Evolutionary conservation across 2,113 vertebrate genomes (phyloP).

Genomic region (Oryzias melastigma): DNA sequence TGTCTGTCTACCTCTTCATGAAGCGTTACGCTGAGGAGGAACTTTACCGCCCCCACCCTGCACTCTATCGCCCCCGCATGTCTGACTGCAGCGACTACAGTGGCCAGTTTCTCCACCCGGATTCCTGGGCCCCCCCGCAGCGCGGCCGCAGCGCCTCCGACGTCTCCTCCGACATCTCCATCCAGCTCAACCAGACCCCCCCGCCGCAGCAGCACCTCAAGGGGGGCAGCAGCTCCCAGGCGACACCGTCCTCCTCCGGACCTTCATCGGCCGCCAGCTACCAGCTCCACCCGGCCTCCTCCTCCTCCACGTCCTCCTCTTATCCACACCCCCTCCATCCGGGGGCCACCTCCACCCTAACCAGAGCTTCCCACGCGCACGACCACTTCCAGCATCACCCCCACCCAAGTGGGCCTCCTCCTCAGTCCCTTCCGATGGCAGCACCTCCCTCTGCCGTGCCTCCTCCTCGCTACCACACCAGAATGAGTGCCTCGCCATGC

Average conservation of each 20-base stretch:
- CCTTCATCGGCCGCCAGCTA: constrained; percentile 73
- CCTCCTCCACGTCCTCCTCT: constrained; percentile 72
- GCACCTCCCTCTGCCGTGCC: constrained; percentile 74
- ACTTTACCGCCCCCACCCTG: constrained; percentile 86
- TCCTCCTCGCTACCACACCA: constrained; percentile 86
- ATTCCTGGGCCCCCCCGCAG: constrained; percentile 81
- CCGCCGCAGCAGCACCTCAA: constrained; percentile 55
- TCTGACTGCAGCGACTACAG: constrained; percentile 93
- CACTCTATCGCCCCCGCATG: constrained; percentile 89
- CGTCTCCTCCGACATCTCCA: constrained; percentile 88
- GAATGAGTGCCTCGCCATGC: constrained; percentile 91
- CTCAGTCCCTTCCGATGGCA: constrained; percentile 65
- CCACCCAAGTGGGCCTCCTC: constrained; percentile 59
- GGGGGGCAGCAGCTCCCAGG: constrained; percentile 50
- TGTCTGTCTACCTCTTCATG: constrained; percentile 94
- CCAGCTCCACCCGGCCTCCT: constrained; percentile 68
- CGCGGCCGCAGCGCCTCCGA: constrained; percentile 85
- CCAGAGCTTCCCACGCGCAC: constrained; percentile 46
- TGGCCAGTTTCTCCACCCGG: constrained; percentile 88
- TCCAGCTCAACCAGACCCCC: constrained; percentile 86
- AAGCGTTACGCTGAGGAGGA: constrained; percentile 90
- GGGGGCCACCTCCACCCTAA: constrained; percentile 61
- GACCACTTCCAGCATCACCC: constrained; percentile 43
- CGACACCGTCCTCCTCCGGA: constrained; percentile 66
- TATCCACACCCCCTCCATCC: constrained; percentile 68